A percentile compares a stretch with the other conserved stretches of the same genome.
These are phyloP conservation scores for Neoaliturus tenellus DNA, from an alignment of 2,888 invertebrate species.

Conservation along the genomic window DNA sequence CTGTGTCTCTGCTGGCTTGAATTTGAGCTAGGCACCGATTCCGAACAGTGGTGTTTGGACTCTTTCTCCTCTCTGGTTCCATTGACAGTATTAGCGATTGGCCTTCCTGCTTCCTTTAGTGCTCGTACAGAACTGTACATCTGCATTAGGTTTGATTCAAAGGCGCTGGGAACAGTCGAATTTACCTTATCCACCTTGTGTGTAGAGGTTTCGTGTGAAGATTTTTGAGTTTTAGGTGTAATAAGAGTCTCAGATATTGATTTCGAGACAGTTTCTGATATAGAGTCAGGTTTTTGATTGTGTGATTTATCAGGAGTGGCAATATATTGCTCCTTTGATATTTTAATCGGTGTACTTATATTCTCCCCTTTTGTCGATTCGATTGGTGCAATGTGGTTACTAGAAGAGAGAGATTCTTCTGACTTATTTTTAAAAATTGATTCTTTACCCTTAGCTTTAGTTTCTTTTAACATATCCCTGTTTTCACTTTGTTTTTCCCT, in stretches of 20 bases:
- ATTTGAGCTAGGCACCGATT: background rate
- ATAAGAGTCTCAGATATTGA: background rate
- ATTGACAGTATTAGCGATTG: conserved; percentile 4
- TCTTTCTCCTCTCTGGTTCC: conserved; percentile 27
- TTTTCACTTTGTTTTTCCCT: conserved; percentile 32
- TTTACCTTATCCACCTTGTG: background rate
- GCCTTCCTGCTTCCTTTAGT: conserved; percentile 48
- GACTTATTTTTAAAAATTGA: background rate
- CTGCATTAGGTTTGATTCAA: conserved; percentile 54
- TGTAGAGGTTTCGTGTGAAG: background rate
- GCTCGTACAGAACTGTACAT: conserved; percentile 50
- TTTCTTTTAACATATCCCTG: conserved; percentile 32
- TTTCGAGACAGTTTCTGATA: background rate
- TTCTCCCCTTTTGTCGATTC: background rate
- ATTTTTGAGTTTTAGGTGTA: background rate
- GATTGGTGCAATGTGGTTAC: background rate
- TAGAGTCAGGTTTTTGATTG: background rate
- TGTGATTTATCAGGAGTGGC: background rate
- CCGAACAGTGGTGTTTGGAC: background rate
- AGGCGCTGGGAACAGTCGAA: conserved; percentile 18
- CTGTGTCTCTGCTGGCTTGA: background rate
- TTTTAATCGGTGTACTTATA: background rate
- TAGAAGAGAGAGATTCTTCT: background rate
- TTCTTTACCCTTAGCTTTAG: conserved; percentile 5
- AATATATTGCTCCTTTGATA: conserved; percentile 3